These are phyloP conservation scores for Chelonus formosanus DNA, from an alignment of 2,888 invertebrate genomes.

Conservation along the genomic window DNA sequence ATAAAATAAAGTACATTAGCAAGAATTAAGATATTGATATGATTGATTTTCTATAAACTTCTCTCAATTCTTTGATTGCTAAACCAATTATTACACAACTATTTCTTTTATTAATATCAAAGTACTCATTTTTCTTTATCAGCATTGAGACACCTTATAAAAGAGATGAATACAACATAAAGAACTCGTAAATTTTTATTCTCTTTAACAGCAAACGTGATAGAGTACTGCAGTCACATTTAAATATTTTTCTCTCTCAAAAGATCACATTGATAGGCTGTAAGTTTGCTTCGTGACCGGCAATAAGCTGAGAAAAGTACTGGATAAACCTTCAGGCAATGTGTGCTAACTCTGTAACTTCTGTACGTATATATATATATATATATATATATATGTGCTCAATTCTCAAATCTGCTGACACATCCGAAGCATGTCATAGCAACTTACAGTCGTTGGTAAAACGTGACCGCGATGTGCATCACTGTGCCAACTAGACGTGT, in stretches of 20 bases:
- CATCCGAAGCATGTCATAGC: constrained; percentile 34
- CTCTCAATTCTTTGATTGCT: too few relatives aligned
- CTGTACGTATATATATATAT: constrained; percentile 3
- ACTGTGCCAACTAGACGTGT: constrained; percentile 30
- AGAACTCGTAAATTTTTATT: not conserved
- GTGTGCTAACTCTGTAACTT: constrained; percentile 21
- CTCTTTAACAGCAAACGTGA: not conserved
- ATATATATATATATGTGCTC: constrained; percentile 28
- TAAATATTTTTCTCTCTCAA: constrained; percentile 58
- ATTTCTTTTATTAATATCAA: too few relatives aligned
- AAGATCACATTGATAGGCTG: constrained; percentile 58
- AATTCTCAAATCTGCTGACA: constrained; percentile 43
- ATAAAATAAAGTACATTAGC: too few relatives aligned
- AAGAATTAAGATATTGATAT: too few relatives aligned
- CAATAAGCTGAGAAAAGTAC: constrained; percentile 52
- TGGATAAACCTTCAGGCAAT: constrained; percentile 30
- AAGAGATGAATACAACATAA: too few relatives aligned
- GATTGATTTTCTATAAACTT: too few relatives aligned
- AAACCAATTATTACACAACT: too few relatives aligned
- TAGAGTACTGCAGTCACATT: constrained; percentile 34
- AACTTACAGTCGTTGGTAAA: constrained; percentile 33
- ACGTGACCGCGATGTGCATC: constrained; percentile 43
- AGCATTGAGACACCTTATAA: too few relatives aligned
- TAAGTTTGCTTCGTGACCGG: constrained; percentile 58
- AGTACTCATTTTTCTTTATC: too few relatives aligned